Percentiles rank a stretch among this genome's conserved stretches.
Evolutionary conservation across 2,113 vertebrate species (phyloP).

Genomic region (Manacus vitellinus): DNA sequence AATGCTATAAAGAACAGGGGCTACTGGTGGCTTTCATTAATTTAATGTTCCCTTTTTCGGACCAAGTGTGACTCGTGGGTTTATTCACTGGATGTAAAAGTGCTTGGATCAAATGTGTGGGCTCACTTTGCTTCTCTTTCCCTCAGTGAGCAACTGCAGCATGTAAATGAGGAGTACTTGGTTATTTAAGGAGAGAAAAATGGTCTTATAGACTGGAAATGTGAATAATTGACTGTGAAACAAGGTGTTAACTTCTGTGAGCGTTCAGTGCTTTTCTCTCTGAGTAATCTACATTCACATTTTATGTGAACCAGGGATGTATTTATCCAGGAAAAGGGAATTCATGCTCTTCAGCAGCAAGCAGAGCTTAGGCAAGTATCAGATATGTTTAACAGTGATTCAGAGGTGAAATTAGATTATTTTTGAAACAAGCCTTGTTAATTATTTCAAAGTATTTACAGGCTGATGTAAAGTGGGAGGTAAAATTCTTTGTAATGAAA

Average conservation of each 20-base stretch:
- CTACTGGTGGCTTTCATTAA: conserved; percentile 28
- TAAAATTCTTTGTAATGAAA: neutral
- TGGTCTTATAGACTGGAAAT: conserved; percentile 65
- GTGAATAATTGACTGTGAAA: conserved; percentile 74
- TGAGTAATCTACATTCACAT: conserved; percentile 51
- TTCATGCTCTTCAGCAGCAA: neutral
- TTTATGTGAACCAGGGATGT: neutral
- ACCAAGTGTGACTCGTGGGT: neutral
- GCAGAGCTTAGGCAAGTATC: neutral
- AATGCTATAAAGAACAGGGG: conserved; percentile 35
- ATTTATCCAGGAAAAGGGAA: conserved; percentile 51
- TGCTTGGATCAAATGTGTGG: conserved; percentile 29
- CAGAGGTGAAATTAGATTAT: neutral
- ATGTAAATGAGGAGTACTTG: conserved; percentile 60
- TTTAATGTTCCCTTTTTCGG: neutral
- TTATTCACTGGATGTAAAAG: conserved; percentile 19
- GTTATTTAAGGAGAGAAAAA: conserved; percentile 64
- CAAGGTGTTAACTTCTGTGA: conserved; percentile 58
- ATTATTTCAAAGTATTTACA: neutral
- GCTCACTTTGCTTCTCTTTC: conserved; percentile 26
- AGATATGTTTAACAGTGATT: neutral
- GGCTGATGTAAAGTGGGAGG: neutral
- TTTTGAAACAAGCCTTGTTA: neutral
- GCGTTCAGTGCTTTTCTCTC: conserved; percentile 34
- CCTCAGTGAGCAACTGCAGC: neutral